Evolutionary conservation across 2,888 invertebrate species (phyloP).

Genomic region (Pseudococcus jackbeardsleyi): DNA sequence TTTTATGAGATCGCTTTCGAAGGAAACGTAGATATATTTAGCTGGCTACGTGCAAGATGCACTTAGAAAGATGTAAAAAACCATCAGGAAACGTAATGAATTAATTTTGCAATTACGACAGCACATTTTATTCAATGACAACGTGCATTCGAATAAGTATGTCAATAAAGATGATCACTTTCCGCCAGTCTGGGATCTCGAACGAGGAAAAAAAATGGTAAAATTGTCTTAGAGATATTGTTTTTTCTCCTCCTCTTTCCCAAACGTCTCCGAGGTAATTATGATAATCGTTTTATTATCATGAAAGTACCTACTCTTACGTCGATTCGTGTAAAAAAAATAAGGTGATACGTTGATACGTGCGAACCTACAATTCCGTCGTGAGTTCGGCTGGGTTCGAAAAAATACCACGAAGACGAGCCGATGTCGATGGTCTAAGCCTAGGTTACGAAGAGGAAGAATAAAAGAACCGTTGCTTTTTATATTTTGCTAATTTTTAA

Average conservation of each 20-base stretch:
- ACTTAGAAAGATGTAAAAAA: neutral
- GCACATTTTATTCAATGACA: conserved; percentile 14
- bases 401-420: too few relatives aligned
- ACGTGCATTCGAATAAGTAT: conserved; percentile 7
- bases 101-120: conserved; percentile 23
- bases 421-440: too few relatives aligned
- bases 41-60: neutral
- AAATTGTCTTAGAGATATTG: conserved; percentile 10
- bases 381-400: neutral
- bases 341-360: neutral
- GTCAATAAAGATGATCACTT: conserved; percentile 39
- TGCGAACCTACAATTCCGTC: neutral
- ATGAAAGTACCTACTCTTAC: neutral
- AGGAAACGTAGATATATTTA: neutral
- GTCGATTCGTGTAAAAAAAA: neutral
- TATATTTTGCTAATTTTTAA: conserved; percentile 32
- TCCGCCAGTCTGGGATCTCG: neutral
- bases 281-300: conserved; percentile 47
- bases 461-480: conserved; percentile 36
- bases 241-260: neutral
- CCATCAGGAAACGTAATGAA: neutral
- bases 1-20: neutral
- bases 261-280: neutral
- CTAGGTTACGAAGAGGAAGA: neutral
- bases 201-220: neutral